Conservation (phyloP, 2,888 invertebrate genomes). For the Patella caerulea region DNA sequence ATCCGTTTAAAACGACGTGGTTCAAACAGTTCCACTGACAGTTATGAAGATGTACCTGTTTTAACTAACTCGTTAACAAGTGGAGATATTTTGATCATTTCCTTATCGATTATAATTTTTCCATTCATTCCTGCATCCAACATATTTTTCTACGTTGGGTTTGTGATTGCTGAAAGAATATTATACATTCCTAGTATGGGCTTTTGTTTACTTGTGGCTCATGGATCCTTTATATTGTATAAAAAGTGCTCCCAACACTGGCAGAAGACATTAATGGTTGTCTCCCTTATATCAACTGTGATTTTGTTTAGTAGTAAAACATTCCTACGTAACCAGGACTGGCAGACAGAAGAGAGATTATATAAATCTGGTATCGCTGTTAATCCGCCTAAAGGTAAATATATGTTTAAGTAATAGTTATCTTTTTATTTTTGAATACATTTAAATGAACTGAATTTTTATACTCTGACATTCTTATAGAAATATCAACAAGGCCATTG, state of each 20-base stretch:
- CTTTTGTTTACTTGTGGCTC: slow-evolving; percentile 88
- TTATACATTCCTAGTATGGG: slow-evolving; percentile 97
- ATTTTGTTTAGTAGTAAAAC: slow-evolving; percentile 77
- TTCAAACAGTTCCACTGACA: slow-evolving; percentile 48
- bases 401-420: too few relatives aligned
- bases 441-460: too few relatives aligned
- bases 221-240: slow-evolving; percentile 59
- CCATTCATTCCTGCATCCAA: slow-evolving; percentile 97
- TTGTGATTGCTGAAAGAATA: slow-evolving; percentile 96
- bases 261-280: slow-evolving; percentile 35
- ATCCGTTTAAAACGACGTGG: slow-evolving; percentile 21
- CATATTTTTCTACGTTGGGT: slow-evolving; percentile 97
- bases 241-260: slow-evolving; percentile 29
- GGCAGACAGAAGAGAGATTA: slow-evolving; percentile 92
- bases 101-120: slow-evolving; percentile 83
- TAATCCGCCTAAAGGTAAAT: slow-evolving; percentile 97
- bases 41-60: slow-evolving; percentile 36
- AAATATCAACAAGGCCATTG: too few relatives aligned
- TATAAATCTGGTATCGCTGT: slow-evolving; percentile 91
- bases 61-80: neutral
- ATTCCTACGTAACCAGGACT: slow-evolving; percentile 87
- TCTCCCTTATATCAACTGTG: slow-evolving; percentile 52
- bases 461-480: too few relatives aligned
- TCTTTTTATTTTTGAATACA: too few relatives aligned
- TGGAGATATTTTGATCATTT: slow-evolving; percentile 55